phyloP scores from a whole-genome alignment of 23 tunicate species.

The Ascidia mentula region DNA sequence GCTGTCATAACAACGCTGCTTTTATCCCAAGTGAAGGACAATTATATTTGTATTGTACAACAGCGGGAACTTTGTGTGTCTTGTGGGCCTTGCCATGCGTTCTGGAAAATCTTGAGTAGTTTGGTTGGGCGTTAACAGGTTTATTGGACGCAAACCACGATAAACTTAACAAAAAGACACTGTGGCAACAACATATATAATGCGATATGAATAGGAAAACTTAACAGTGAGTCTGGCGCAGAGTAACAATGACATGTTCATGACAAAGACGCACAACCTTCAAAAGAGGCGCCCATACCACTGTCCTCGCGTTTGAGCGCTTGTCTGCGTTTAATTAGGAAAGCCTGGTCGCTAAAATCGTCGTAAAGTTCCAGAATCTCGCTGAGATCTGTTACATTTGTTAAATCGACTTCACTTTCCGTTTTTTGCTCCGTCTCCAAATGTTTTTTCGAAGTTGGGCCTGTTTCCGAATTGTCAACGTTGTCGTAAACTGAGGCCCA shows the following conservation, averaged over 20 bases:
- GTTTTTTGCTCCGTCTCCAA: not conserved
- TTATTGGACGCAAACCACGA: not conserved
- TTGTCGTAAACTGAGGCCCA: not conserved
- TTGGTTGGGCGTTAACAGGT: too few species aligned
- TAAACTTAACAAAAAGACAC: not conserved
- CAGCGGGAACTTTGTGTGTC: too few species aligned
- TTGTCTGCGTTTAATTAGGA: slow-evolving; percentile 6
- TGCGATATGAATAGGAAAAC: not conserved
- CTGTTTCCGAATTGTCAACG: not conserved
- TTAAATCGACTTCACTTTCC: not conserved
- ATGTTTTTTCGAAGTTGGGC: not conserved
- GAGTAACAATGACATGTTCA: not conserved
- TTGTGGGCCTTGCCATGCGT: too few species aligned
- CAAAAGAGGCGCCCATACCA: slow-evolving; percentile 27
- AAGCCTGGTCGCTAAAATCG: not conserved
- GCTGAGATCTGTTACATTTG: not conserved
- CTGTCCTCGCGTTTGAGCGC: slow-evolving; percentile 13
- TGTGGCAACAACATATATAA: not conserved
- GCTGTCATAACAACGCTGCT: not conserved
- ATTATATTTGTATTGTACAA: too few species aligned
- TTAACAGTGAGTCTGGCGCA: not conserved
- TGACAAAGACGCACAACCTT: not conserved
- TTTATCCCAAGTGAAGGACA: too few species aligned
- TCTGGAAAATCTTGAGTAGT: too few species aligned
- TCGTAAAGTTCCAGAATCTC: not conserved